Percentiles rank a stretch among this genome's conserved stretches.
These are phyloP conservation scores for human (Homo sapiens) DNA, from an alignment of 2,113 vertebrate species.

Conservation along the genomic window DNA sequence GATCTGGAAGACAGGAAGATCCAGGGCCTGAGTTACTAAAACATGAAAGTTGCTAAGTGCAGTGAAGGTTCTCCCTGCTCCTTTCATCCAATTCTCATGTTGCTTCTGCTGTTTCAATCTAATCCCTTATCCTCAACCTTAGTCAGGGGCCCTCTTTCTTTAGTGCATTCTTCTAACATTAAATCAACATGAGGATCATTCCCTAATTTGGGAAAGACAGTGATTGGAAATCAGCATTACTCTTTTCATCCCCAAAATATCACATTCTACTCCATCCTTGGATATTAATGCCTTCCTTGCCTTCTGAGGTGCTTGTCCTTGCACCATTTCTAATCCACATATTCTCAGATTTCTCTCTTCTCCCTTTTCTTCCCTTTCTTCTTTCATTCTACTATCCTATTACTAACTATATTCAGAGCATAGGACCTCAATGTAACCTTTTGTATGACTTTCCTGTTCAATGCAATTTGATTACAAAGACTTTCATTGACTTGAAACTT, in stretches of 20 bases:
- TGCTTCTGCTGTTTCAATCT: accelerated
- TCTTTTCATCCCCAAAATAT: too few species aligned
- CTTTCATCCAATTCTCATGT: neutral
- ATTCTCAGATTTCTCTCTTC: neutral
- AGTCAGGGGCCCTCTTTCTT: neutral
- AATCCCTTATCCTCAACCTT: neutral
- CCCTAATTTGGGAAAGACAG: too few species aligned
- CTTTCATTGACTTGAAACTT: neutral
- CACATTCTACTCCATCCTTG: too few species aligned
- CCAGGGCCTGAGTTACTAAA: neutral
- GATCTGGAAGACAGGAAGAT: neutral
- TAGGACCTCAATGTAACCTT: accelerated
- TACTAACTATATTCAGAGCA: neutral
- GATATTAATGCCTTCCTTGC: neutral
- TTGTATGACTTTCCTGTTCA: neutral
- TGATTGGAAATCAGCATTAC: too few species aligned
- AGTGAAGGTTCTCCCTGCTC: neutral
- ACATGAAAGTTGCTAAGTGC: accelerated
- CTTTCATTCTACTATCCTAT: neutral
- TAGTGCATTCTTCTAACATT: neutral
- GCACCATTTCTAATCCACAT: neutral
- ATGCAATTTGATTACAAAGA: neutral
- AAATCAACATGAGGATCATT: too few species aligned
- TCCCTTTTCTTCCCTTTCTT: neutral
- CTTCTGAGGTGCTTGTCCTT: neutral